Conservation (phyloP, 2,888 invertebrate genomes). For the Hyppa rectilinea region DNA sequence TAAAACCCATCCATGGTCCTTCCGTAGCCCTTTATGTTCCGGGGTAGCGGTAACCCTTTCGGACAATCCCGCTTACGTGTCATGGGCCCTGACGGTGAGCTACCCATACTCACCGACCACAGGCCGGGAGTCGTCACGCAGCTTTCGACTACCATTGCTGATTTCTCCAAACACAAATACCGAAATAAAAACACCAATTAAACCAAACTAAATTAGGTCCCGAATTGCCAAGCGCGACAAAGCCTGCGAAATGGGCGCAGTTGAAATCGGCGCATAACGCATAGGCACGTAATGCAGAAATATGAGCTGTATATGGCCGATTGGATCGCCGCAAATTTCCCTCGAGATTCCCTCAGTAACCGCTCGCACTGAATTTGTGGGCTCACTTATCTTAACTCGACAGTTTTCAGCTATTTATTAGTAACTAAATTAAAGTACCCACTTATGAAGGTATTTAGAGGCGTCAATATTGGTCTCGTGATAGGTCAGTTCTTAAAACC, state of each 20-base stretch:
- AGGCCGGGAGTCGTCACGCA: too few relatives aligned
- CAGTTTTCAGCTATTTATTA: slow-evolving; percentile 24
- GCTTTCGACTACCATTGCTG: too few relatives aligned
- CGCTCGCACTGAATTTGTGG: slow-evolving; percentile 67
- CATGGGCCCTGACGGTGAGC: too few relatives aligned
- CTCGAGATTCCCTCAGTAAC: slow-evolving; percentile 62
- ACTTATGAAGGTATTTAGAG: neutral
- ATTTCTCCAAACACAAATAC: neutral
- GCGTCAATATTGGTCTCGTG: too few relatives aligned
- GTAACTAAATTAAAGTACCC: neutral
- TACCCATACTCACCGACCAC: too few relatives aligned
- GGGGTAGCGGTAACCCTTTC: too few relatives aligned
- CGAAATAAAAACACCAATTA: slow-evolving; percentile 7
- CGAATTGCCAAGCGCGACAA: slow-evolving; percentile 28
- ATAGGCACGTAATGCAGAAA: slow-evolving; percentile 70
- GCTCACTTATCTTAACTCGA: slow-evolving; percentile 44
- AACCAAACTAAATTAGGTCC: slow-evolving; percentile 5
- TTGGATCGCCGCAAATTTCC: slow-evolving; percentile 76
- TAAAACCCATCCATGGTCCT: too few relatives aligned
- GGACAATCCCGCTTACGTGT: too few relatives aligned
- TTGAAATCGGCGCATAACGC: slow-evolving; percentile 30
- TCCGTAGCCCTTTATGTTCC: too few relatives aligned
- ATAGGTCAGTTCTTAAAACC: too few relatives aligned
- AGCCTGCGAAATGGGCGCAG: too few relatives aligned
- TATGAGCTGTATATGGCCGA: slow-evolving; percentile 70